Evolutionary conservation across 2,797 vertebrate genomes (phyloP).

Genomic region (Bucorvus abyssinicus): DNA sequence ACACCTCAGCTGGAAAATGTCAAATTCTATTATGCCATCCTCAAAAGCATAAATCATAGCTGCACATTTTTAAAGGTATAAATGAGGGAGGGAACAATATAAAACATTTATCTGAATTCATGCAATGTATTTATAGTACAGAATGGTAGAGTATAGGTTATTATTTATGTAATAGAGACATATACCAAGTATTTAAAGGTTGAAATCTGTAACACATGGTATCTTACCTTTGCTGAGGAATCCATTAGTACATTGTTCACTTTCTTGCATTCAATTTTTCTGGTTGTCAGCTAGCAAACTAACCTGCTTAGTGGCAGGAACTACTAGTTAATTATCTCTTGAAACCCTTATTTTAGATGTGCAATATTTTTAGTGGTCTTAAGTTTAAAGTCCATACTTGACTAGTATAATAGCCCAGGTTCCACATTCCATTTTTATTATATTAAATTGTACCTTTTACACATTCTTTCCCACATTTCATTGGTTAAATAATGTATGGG

Average conservation of each 20-base stretch:
- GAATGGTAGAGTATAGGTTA: not conserved
- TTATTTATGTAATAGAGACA: not conserved
- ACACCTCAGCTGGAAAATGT: constrained; percentile 84
- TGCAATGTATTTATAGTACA: not conserved
- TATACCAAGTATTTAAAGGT: not conserved
- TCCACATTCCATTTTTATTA: not conserved
- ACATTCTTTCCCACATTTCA: not conserved
- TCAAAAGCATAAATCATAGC: constrained; percentile 78
- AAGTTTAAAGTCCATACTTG: not conserved
- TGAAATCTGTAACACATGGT: not conserved
- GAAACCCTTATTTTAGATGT: not conserved
- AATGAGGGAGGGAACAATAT: not conserved
- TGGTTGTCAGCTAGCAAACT: not conserved
- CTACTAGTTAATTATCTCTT: not conserved
- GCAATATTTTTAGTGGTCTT: not conserved
- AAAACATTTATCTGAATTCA: constrained; percentile 17
- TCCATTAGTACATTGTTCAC: not conserved
- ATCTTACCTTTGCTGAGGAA: not conserved
- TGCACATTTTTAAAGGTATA: constrained; percentile 45
- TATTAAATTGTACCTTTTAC: not conserved
- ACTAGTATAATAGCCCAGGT: not conserved
- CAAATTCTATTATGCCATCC: constrained; percentile 76
- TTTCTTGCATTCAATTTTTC: not conserved
- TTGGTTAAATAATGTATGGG: not conserved
- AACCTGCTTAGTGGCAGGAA: not conserved